Conservation (phyloP, 2,113 vertebrate genomes). For the Euleptes europaea region DNA sequence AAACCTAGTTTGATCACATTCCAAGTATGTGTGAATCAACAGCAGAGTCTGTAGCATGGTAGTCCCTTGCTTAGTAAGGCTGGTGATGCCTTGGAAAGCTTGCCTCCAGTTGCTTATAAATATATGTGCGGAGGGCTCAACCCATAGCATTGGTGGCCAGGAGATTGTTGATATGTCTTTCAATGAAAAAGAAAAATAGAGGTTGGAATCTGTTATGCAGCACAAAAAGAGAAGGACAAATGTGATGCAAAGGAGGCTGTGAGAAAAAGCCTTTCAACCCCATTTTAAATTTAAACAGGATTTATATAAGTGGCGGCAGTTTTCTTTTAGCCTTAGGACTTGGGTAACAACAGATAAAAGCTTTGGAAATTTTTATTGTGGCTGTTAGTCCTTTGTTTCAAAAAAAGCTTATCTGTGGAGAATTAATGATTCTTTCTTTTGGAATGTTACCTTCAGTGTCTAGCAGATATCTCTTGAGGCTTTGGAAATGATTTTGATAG, state of each 20-base stretch:
- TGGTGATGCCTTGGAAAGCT: neutral
- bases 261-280: neutral
- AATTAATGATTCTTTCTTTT: conserved; percentile 29
- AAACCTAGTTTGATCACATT: conserved; percentile 10
- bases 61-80: neutral
- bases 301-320: neutral
- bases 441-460: conserved; percentile 31
- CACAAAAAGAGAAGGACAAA: conserved; percentile 6
- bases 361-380: conserved; percentile 4
- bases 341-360: conserved; percentile 4
- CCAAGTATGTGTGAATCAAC: neutral
- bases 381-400: conserved; percentile 5
- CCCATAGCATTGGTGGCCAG: conserved; percentile 9
- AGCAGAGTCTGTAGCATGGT: neutral
- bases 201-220: neutral
- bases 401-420: neutral
- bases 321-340: conserved; percentile 6
- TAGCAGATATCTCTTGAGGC: neutral
- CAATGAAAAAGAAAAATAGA: neutral
- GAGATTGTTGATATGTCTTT: neutral
- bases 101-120: neutral
- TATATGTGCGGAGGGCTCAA: neutral
- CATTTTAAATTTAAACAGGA: conserved; percentile 30
- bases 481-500: conserved; percentile 13
- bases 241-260: neutral